Base-by-base conservation (phyloP, 2,888 invertebrate species). In the Orthosia gothica region DNA sequence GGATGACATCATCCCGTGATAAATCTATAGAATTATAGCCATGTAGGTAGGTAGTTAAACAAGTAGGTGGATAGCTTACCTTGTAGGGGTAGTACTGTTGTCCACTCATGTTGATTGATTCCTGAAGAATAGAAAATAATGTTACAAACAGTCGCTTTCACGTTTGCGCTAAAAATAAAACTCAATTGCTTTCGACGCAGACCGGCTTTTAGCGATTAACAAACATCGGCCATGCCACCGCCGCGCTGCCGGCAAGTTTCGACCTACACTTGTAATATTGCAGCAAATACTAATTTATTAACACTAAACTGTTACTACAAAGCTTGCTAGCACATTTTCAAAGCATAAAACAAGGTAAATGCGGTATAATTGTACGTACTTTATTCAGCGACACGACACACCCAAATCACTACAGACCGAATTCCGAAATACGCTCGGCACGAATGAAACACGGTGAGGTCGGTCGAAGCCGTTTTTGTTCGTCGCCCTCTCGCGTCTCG, bases 61-160 rank as follows among this genome's bases (percentile, higher is more conserved):
- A 77, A 82, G 93, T 93, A 93, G 92, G 93, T 91, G 91, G 89
- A 86, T 90, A 90, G 92, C 97, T 97, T 94, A 98, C 98, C 97
- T 98, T 98, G 97, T 98, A 98, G 91, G 98, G 98, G 95, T 98
- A 98, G 95, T 98, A 98, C 95, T 98, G 98, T 91, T 98, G 98
- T 93, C 98, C 98, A 95, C 97, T 97, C 98, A 98, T 98, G 92
- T 94, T 97, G 95, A 87, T 70, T 92, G 89, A 89, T 92, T 94
- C 91, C 95, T 95, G 93, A 90, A 87, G 93, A 93, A 92, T 73
- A 90, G 89, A 92, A 89, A 87, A 76, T 74, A 74, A 68, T 76
- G 84, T 88, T 88, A 86, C 79, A 90, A 90, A 87, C 91, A 89
- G 79, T 87, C 84, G 79, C 86, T 87, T 88, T 89, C 88, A 89